Evolutionary conservation across 2,888 invertebrate species (phyloP).

Genomic region (Pterostichus niger): DNA sequence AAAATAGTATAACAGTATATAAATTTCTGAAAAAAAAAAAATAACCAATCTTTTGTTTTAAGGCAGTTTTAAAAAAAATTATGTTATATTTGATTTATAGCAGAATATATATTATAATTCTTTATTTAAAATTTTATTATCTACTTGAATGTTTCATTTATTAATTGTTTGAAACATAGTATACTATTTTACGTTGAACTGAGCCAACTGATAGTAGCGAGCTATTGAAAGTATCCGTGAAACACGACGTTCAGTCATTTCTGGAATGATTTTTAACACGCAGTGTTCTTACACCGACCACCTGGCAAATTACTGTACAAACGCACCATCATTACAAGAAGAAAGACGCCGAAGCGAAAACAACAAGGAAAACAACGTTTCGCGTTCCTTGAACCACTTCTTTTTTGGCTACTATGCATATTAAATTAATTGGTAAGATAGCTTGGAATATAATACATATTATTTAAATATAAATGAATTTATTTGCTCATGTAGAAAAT

Average conservation of each 20-base stretch:
- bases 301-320: slow-evolving; percentile 46
- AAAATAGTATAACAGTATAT: no score
- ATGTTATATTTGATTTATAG: no score
- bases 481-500: slow-evolving; percentile 16
- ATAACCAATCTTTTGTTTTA: no score
- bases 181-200: background rate
- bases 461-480: slow-evolving; percentile 39
- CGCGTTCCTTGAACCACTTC: slow-evolving; percentile 1
- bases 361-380: slow-evolving; percentile 17
- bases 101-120: no score
- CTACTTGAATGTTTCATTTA: background rate
- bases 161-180: background rate
- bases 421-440: slow-evolving; percentile 1
- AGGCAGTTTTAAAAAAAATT: no score
- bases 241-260: slow-evolving; percentile 19
- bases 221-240: slow-evolving; percentile 14
- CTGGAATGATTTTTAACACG: slow-evolving; percentile 17
- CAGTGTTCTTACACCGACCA: slow-evolving; percentile 43
- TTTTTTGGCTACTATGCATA: slow-evolving; percentile 39
- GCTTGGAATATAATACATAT: background rate
- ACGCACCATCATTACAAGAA: slow-evolving; percentile 39
- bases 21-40: no score
- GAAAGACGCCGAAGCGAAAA: slow-evolving; percentile 22
- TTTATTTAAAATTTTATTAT: no score
- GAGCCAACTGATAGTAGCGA: background rate